Conservation (phyloP, 2,113 vertebrate species). For the Pristiophorus japonicus region DNA sequence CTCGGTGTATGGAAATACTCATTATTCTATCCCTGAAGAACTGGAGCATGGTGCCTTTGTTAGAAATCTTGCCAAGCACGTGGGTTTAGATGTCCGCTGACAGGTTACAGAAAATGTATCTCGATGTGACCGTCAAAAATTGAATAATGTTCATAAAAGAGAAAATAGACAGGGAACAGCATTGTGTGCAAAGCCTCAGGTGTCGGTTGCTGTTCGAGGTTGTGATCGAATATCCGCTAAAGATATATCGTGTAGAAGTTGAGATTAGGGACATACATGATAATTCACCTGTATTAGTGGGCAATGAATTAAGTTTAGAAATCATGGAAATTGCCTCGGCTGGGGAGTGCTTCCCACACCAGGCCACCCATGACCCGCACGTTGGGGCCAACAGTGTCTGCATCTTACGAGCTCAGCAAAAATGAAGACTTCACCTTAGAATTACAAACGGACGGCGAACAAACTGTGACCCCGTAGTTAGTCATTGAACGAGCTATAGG, state of each 20-base stretch:
- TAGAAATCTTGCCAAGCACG: too few species aligned
- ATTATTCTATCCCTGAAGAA: too few species aligned
- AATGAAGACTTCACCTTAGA: conserved; percentile 61
- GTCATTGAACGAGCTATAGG: conserved; percentile 64
- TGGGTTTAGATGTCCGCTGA: too few species aligned
- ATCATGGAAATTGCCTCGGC: conserved; percentile 58
- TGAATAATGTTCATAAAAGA: not conserved
- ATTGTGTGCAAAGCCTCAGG: conserved; percentile 45
- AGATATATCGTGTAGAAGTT: conserved; percentile 64
- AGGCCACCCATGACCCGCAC: conserved; percentile 63
- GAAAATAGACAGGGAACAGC: not conserved
- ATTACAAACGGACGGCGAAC: conserved; percentile 62
- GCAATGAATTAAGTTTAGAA: conserved; percentile 50
- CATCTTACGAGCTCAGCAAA: conserved; percentile 57
- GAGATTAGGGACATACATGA: conserved; percentile 67
- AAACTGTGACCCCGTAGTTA: conserved; percentile 64
- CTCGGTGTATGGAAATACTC: too few species aligned
- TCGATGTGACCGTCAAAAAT: not conserved
- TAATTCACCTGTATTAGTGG: conserved; percentile 60
- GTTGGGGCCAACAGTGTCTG: conserved; percentile 63
- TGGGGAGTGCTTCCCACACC: conserved; percentile 59
- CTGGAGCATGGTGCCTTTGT: too few species aligned
- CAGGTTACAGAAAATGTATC: too few species aligned
- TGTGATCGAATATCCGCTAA: conserved; percentile 63
- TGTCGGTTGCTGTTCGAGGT: conserved; percentile 65